Conservation (phyloP, 2,113 vertebrate genomes). For the Excalfactoria chinensis region DNA sequence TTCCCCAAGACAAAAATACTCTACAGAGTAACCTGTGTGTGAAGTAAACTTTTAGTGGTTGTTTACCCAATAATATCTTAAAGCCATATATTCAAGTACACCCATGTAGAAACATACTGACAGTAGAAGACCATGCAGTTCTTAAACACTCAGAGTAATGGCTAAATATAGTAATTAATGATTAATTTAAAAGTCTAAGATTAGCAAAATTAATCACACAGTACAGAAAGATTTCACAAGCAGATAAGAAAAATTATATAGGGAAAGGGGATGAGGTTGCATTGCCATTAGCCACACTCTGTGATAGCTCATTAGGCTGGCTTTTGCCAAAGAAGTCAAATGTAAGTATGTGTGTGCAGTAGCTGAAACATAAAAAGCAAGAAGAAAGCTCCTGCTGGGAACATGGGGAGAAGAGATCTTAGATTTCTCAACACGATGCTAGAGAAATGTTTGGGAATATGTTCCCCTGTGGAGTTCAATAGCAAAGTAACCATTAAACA, state of each 20-base stretch:
- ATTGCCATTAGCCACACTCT: constrained; percentile 5
- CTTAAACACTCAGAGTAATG: neutral
- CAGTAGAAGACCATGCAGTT: neutral
- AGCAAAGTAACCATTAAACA: constrained; percentile 34
- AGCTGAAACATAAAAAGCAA: constrained; percentile 51
- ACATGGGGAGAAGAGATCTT: constrained; percentile 55
- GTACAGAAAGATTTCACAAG: neutral
- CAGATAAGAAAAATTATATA: neutral
- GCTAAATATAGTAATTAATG: neutral
- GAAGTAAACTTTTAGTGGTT: neutral
- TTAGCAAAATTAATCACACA: neutral
- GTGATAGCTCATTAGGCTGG: constrained; percentile 58
- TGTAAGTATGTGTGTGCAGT: neutral
- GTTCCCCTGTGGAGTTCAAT: neutral
- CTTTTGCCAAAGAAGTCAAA: constrained; percentile 56
- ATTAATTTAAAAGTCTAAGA: neutral
- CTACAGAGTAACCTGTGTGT: neutral
- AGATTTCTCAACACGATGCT: neutral
- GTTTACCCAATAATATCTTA: neutral
- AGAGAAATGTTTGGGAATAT: neutral
- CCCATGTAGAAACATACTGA: neutral
- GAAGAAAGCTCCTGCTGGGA: constrained; percentile 61
- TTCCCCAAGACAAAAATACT: neutral
- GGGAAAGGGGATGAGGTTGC: neutral
- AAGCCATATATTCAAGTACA: neutral